Conservation (phyloP, 2,113 vertebrate species). For the Tragelaphus imberbis region DNA sequence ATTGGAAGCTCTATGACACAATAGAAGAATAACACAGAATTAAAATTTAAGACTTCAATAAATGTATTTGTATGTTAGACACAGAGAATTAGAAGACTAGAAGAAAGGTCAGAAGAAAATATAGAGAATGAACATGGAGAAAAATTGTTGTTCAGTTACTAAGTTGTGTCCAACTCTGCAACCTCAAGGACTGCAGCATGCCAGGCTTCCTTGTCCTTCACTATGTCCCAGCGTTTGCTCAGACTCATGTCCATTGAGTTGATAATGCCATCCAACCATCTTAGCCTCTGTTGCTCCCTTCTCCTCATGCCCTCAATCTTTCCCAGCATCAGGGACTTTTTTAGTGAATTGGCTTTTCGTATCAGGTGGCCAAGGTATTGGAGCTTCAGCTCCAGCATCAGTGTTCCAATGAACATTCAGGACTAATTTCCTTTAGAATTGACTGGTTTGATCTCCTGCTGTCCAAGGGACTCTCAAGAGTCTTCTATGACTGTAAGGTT, state of each 20-base stretch:
- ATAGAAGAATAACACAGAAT: background rate
- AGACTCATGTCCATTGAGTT: background rate
- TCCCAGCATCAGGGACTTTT: background rate
- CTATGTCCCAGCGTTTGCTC: background rate
- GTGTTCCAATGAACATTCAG: background rate
- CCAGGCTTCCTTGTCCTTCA: background rate
- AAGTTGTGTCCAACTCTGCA: rapidly evolving
- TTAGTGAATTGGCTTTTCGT: background rate
- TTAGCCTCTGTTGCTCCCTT: background rate
- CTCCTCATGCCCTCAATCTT: background rate
- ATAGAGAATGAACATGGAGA: background rate
- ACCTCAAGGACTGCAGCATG: background rate
- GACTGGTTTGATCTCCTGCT: background rate
- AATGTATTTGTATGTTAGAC: background rate
- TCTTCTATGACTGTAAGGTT: background rate
- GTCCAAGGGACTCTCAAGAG: background rate
- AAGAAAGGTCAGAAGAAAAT: background rate
- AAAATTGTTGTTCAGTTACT: background rate
- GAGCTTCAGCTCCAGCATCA: background rate
- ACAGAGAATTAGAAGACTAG: constrained; percentile 9
- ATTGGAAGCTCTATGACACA: background rate
- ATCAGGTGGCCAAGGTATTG: background rate
- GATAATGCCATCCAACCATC: background rate
- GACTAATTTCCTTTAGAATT: background rate
- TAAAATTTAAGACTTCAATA: background rate